Percentiles rank a stretch among this genome's conserved stretches.
These are phyloP conservation scores for Coreius guichenoti DNA, from an alignment of 2,797 vertebrate genomes.

Conservation along the genomic window DNA sequence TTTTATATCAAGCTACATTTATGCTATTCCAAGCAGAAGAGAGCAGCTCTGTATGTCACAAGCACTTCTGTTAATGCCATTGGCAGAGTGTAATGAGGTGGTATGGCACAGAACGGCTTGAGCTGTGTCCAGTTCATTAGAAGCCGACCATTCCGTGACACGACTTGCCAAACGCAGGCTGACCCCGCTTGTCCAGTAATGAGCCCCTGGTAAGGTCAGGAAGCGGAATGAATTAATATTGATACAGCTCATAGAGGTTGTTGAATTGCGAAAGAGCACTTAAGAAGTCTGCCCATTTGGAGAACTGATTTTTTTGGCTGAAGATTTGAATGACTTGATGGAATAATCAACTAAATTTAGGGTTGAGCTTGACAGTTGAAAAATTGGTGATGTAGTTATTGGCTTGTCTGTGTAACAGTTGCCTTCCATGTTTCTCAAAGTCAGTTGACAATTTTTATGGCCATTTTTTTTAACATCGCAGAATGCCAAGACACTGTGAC, in stretches of 20 bases:
- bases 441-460: neutral
- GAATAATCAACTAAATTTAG: constrained; percentile 16
- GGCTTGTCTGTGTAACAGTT: neutral
- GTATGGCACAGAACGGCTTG: neutral
- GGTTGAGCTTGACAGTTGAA: neutral
- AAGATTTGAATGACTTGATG: constrained; percentile 1
- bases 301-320: neutral
- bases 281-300: neutral
- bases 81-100: constrained; percentile 35
- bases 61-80: constrained; percentile 22
- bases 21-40: neutral
- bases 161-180: constrained; percentile 13
- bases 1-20: neutral
- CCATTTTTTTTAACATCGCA: neutral
- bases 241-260: constrained; percentile 31
- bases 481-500: neutral
- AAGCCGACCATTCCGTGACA: constrained; percentile 24
- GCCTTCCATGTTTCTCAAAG: neutral
- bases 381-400: neutral
- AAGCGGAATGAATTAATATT: constrained; percentile 48
- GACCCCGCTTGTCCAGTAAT: constrained; percentile 43
- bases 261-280: constrained; percentile 5
- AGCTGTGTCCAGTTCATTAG: constrained; percentile 45
- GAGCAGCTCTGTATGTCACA: constrained; percentile 1
- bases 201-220: constrained; percentile 46